Evolutionary conservation across 2,888 invertebrate genomes (phyloP), one percentile per base, ranked within the genome.

Genomic region (Zaprionus lineosus): DNA sequence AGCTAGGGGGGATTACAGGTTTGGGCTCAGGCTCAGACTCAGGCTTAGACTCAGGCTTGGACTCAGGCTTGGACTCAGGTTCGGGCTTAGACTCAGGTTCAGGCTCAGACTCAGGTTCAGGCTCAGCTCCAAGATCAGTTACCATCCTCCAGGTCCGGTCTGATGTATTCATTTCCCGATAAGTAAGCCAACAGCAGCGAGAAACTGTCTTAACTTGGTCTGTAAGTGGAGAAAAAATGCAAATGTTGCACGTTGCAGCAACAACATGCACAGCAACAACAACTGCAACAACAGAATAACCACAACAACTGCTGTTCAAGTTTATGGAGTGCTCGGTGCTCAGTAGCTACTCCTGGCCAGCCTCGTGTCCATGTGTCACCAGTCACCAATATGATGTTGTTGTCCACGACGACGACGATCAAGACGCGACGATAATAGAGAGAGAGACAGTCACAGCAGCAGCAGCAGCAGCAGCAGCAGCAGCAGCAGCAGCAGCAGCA

Each of bases 371-470:
- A 82, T 84, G 86, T 82, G 86, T 82, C 81, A 81, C 59, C 70
- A 84, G 84, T 65, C 84, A 79, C 60, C 84, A 69, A 81, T 74
- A 84, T 84, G 76, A 82, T 77, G 86, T 69, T 66, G 66, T 76
- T 69, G 62, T 62, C 16, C 55, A 44, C 48, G 53, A 63, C 52
- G 50, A 43, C 52, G 67, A 53, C 65, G 77, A 79, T 84, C 82
- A 57, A 66, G 66, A 50, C 58, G 50, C 44, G 48, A 70, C 65
- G 83, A 82, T 84, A 81, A 78, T 82, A 77, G 74, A 67, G 74
- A 63, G 60, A 50, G 53, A 33, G 41, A 18, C 21, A 37, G 46
- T 43, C 39, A 16, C 64, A 43, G 24, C 43, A 36, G 5, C 34
- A 26, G 16, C 18, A 37, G 53, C 40, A 33, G 3, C 24, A 8